A percentile compares a stretch with the other conserved stretches of the same genome.
Evolutionary conservation across 2,113 vertebrate genomes (phyloP).

Genomic region (Martes martes): DNA sequence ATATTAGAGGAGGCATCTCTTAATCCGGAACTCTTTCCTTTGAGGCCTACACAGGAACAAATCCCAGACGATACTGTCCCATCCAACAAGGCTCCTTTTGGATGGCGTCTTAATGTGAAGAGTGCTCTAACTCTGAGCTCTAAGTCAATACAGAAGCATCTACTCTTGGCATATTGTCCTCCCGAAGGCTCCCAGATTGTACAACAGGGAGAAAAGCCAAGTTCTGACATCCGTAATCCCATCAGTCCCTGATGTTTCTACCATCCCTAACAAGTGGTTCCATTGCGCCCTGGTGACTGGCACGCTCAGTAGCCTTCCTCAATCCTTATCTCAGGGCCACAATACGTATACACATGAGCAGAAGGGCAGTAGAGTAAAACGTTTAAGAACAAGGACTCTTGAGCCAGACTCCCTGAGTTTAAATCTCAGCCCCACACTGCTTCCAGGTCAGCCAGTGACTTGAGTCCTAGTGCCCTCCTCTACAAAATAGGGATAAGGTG

Average conservation of each 20-base stretch:
- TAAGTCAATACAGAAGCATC: not conserved
- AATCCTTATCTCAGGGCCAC: not conserved
- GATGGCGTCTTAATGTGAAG: not conserved
- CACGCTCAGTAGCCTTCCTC: not conserved
- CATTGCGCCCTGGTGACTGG: not conserved
- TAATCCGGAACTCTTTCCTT: not conserved
- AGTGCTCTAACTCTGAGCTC: not conserved
- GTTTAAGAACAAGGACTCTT: not conserved
- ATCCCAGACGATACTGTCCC: not conserved
- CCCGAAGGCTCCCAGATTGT: not conserved
- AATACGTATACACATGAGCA: not conserved
- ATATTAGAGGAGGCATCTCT: not conserved
- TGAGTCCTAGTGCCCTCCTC: not conserved
- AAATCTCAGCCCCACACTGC: not conserved
- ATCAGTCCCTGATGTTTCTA: not conserved
- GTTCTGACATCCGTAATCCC: not conserved
- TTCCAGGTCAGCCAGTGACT: not conserved
- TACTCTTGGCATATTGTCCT: not conserved
- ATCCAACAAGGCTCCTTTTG: not conserved
- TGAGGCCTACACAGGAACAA: not conserved
- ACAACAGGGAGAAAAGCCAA: not conserved
- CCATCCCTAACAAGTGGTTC: too few relatives aligned
- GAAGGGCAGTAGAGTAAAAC: not conserved
- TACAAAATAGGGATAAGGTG: not conserved
- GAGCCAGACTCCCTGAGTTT: not conserved